Evolutionary conservation across 2,113 vertebrate species (phyloP).

Genomic region (Lepidothrix coronata): DNA sequence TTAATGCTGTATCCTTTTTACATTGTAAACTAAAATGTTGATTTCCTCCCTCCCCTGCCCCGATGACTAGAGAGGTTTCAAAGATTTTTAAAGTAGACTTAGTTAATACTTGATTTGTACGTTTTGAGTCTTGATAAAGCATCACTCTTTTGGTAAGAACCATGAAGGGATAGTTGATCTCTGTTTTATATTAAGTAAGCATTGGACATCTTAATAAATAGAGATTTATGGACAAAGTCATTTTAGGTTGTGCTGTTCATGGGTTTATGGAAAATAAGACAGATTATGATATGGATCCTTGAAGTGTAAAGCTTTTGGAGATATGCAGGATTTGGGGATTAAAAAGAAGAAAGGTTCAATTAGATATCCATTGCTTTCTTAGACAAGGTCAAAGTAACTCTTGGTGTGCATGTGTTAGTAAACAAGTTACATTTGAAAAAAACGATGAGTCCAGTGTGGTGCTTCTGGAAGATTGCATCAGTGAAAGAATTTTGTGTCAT

Average conservation of each 20-base stretch:
- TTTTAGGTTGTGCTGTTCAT: background rate
- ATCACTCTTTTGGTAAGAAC: background rate
- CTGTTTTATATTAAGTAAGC: background rate
- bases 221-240: background rate
- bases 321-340: background rate
- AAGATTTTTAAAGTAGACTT: background rate
- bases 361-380: background rate
- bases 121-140: background rate
- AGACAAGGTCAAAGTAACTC: background rate
- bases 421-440: background rate
- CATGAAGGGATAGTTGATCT: background rate
- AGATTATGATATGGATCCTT: background rate
- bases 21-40: background rate
- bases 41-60: too few relatives aligned
- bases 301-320: background rate
- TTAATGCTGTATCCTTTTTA: background rate
- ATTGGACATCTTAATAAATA: background rate
- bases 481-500: background rate
- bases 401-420: background rate
- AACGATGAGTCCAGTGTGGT: background rate
- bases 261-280: background rate
- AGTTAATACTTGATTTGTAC: background rate
- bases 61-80: background rate
- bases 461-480: background rate
- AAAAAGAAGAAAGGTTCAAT: background rate